Conservation (phyloP, 1,140 invertebrate species). For the Panagrolaimus sp. region DNA sequence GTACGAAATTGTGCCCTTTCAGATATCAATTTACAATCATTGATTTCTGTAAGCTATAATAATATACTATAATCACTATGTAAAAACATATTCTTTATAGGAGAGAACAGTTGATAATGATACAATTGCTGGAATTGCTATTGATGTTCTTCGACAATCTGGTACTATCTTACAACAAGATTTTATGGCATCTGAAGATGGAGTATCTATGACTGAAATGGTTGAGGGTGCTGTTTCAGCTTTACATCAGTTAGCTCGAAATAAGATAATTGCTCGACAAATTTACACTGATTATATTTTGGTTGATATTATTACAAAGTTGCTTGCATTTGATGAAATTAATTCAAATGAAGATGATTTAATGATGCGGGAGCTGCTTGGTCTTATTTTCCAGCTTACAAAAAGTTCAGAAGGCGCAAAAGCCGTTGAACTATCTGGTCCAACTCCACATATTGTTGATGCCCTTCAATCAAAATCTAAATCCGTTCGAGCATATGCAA, state of each 20-base stretch:
- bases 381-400: constrained; percentile 43
- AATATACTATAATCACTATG: too few species aligned
- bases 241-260: constrained; percentile 86
- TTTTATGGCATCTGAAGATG: constrained; percentile 39
- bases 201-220: constrained; percentile 42
- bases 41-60: constrained; percentile 9
- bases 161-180: constrained; percentile 18
- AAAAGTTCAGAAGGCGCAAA: constrained; percentile 40
- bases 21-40: constrained; percentile 74
- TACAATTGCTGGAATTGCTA: constrained; percentile 29
- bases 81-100: constrained; percentile 6
- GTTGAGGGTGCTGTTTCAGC: constrained; percentile 70
- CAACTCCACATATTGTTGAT: constrained; percentile 30
- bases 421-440: constrained; percentile 29
- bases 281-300: constrained; percentile 22
- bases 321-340: background rate
- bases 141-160: constrained; percentile 39
- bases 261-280: constrained; percentile 59
- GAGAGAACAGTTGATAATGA: constrained; percentile 33
- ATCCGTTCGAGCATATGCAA: constrained; percentile 41
- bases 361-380: constrained; percentile 44
- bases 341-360: constrained; percentile 28
- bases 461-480: constrained; percentile 37
- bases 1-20: constrained; percentile 92
- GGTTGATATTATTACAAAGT: constrained; percentile 35